Conservation (phyloP, 2,113 vertebrate genomes). For the Ibidorhyncha struthersii region DNA sequence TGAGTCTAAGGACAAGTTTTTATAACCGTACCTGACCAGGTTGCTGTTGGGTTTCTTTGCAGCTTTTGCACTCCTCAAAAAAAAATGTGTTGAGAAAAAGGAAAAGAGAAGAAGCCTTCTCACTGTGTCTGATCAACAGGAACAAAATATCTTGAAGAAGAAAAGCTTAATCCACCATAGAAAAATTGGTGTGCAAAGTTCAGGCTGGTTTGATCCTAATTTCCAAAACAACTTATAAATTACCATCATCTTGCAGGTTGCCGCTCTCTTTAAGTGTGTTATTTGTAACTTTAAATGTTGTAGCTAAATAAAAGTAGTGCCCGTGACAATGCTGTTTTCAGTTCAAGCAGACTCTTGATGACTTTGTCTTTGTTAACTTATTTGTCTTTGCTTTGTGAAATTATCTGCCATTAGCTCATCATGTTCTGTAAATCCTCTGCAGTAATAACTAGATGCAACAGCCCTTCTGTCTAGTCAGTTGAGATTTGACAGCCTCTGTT, state of each 20-base stretch:
- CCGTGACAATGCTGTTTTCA: background rate
- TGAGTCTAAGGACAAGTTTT: background rate
- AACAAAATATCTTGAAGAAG: background rate
- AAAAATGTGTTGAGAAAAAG: background rate
- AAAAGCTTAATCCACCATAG: background rate
- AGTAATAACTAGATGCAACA: slow-evolving; percentile 45
- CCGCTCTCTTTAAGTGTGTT: background rate
- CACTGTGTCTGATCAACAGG: background rate
- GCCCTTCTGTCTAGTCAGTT: slow-evolving; percentile 39
- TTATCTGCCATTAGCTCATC: slow-evolving; percentile 11
- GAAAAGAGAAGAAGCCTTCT: background rate
- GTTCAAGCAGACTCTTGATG: background rate
- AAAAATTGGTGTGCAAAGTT: background rate
- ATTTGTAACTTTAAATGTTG: background rate
- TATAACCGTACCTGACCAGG: fast-evolving
- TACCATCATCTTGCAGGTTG: background rate
- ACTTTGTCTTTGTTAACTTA: background rate
- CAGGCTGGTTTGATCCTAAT: background rate
- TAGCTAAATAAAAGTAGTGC: background rate
- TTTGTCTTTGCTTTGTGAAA: slow-evolving; percentile 26
- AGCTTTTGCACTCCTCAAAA: background rate
- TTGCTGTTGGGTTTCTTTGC: background rate
- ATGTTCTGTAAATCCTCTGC: slow-evolving; percentile 12
- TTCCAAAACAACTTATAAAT: background rate
- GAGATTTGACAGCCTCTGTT: slow-evolving; percentile 51